Percentiles rank a stretch among this genome's conserved stretches.
Evolutionary conservation across 2,797 vertebrate genomes (phyloP).

Genomic region (Thaleichthys pacificus): DNA sequence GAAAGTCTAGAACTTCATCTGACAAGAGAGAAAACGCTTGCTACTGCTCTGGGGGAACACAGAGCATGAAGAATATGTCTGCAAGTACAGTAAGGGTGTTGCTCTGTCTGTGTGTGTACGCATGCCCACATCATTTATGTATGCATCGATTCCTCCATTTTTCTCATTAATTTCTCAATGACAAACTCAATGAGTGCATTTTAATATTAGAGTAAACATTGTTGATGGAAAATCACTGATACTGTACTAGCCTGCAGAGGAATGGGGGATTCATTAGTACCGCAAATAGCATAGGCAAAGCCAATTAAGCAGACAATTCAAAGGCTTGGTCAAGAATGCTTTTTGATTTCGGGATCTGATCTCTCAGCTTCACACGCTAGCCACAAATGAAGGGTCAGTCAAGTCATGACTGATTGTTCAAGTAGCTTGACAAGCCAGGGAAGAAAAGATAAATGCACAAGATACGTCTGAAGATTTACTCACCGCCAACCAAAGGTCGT

Average conservation of each 20-base stretch:
- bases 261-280: not conserved
- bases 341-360: constrained; percentile 32
- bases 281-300: constrained; percentile 13
- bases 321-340: not conserved
- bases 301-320: constrained; percentile 44
- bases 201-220: constrained; percentile 29
- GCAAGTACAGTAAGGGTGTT: constrained; percentile 14
- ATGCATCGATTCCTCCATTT: constrained; percentile 50
- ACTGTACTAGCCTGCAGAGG: not conserved
- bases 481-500: constrained; percentile 50
- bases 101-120: not conserved
- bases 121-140: not conserved
- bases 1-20: constrained; percentile 74
- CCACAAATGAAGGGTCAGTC: constrained; percentile 44
- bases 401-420: constrained; percentile 28
- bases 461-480: constrained; percentile 26
- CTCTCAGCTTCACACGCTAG: constrained; percentile 19
- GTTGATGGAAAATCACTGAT: not conserved
- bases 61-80: constrained; percentile 63
- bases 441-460: constrained; percentile 43
- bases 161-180: constrained; percentile 34
- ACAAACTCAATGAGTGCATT: constrained; percentile 24
- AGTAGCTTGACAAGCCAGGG: constrained; percentile 23
- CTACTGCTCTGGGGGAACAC: constrained; percentile 62
- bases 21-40: constrained; percentile 62